Evolutionary conservation across 1,140 invertebrate species (phyloP), one percentile per base, ranked within the genome.

Genomic region (Drosophila mojavensis): DNA sequence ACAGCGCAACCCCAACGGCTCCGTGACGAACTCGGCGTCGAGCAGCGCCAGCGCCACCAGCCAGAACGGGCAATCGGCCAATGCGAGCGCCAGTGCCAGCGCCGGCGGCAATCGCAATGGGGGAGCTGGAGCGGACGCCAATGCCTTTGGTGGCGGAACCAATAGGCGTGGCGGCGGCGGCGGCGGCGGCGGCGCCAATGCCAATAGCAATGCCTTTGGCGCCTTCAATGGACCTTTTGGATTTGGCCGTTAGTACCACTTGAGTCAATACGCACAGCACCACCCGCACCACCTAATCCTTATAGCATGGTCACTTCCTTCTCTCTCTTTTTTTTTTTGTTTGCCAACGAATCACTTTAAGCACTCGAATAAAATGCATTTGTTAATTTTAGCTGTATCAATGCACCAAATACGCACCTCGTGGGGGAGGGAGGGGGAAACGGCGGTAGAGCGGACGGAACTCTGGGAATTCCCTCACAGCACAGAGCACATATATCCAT

Each of bases 21-120:
- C 53, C 6, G 68, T 83, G 0, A 78, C 39, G 33, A 92, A 91
- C 50, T 90, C 86, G 3, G 89, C 91, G 0, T 77, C 79, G 5
- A 89, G 85, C 61, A 91, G 75, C 17, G 79, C 91, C 36, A 63
- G 56, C 9, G 78, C 84, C 11, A 77, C 58, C 2, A 78, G 66
- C 28, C 50, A 73, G 28, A 78, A 81, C 24, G 78, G 77, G 4
- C 66, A 89, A 36, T 70, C 68, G 33, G 80, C 82, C 33, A 85
- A 73, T 67, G 86, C 90, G 5, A 71, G 74, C 43, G 77, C 90
- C 10, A 90, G 76, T 33, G 77, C 91, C 13, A 79, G 59, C 48
- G 79, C 91, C n/a, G 78, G 75, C 11, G 74, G 74, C 11, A 63
- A 66, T 55, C 59, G 24, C 0, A 65, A 59, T n/a, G 71, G 63